phyloP scores from a whole-genome alignment of 1,140 invertebrate species.

The Sycophaga agraensis region DNA sequence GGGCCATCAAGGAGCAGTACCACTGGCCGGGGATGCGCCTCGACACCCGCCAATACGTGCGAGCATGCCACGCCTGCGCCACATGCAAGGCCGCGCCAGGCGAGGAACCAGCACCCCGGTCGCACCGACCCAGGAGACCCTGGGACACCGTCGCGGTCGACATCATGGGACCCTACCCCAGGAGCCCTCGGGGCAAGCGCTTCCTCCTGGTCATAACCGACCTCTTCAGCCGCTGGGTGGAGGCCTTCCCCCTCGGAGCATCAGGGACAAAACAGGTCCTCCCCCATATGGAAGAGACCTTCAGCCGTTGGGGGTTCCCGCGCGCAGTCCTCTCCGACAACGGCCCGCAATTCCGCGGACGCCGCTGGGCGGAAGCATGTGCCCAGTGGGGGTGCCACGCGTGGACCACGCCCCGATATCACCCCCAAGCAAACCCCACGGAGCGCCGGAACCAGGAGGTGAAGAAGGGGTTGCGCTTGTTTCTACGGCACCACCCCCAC shows the following conservation, averaged over 20 bases:
- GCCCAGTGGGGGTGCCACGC: background rate
- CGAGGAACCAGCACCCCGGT: too few species aligned
- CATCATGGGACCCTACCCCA: conserved; percentile 4
- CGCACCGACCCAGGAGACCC: too few species aligned
- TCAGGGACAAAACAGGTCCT: background rate
- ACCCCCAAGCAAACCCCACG: background rate
- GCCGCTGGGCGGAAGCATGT: background rate
- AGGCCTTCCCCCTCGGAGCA: conserved; percentile 12
- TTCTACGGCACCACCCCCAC: background rate
- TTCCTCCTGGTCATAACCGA: conserved; percentile 21
- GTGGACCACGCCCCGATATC: background rate
- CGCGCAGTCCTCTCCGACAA: background rate
- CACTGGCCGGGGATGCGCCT: conserved; percentile 5
- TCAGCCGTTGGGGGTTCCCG: background rate
- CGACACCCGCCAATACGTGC: conserved; percentile 15
- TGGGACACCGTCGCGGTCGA: too few species aligned
- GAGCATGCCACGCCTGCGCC: conserved; percentile 17
- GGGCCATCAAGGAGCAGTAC: conserved; percentile 21
- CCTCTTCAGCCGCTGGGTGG: conserved; percentile 27
- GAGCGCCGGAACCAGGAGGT: conserved; percentile 15
- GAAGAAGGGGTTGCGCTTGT: conserved; percentile 4
- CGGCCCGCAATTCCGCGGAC: background rate
- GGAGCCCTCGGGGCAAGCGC: background rate
- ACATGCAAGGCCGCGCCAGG: conserved; percentile 8
- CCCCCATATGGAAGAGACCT: background rate